Evolutionary conservation across 2,797 vertebrate genomes (phyloP).

Genomic region (Anguilla marmorata): DNA sequence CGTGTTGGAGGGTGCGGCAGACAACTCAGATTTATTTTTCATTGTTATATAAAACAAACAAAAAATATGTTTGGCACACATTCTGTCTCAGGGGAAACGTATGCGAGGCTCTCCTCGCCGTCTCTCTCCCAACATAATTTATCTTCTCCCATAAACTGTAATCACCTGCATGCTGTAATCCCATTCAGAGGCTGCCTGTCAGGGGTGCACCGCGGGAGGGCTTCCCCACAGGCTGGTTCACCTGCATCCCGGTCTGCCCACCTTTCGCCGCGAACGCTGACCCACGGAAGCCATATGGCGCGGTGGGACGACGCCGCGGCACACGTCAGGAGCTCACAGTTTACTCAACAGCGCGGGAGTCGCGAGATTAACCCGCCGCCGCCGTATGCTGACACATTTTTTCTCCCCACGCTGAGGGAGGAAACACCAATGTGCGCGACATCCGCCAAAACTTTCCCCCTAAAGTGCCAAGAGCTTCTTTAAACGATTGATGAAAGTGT

Average conservation of each 20-base stretch:
- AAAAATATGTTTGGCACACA: slow-evolving; percentile 39
- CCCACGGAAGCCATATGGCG: not conserved
- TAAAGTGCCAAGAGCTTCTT: slow-evolving; percentile 27
- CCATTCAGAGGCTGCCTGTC: slow-evolving; percentile 31
- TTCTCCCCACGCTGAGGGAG: slow-evolving; percentile 19
- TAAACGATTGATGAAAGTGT: slow-evolving; percentile 27
- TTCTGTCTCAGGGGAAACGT: slow-evolving; percentile 47
- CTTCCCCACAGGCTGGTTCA: slow-evolving; percentile 37
- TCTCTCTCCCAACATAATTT: slow-evolving; percentile 47
- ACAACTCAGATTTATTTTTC: not conserved
- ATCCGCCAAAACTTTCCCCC: slow-evolving; percentile 14
- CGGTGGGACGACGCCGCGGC: not conserved
- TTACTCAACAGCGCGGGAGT: slow-evolving; percentile 1
- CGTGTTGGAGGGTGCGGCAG: slow-evolving; percentile 9
- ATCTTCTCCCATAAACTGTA: slow-evolving; percentile 54
- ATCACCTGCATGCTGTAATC: slow-evolving; percentile 42
- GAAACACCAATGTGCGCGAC: not conserved
- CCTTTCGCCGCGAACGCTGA: slow-evolving; percentile 36
- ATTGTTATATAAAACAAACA: slow-evolving; percentile 37
- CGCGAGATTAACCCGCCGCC: slow-evolving; percentile 18
- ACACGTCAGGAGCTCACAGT: slow-evolving; percentile 11
- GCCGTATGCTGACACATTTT: slow-evolving; percentile 2
- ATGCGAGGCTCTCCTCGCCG: slow-evolving; percentile 38
- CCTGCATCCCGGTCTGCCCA: slow-evolving; percentile 12
- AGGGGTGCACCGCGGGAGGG: slow-evolving; percentile 35